These are phyloP conservation scores for Tachystola acroxantha DNA, from an alignment of 2,888 invertebrate species.

Conservation along the genomic window DNA sequence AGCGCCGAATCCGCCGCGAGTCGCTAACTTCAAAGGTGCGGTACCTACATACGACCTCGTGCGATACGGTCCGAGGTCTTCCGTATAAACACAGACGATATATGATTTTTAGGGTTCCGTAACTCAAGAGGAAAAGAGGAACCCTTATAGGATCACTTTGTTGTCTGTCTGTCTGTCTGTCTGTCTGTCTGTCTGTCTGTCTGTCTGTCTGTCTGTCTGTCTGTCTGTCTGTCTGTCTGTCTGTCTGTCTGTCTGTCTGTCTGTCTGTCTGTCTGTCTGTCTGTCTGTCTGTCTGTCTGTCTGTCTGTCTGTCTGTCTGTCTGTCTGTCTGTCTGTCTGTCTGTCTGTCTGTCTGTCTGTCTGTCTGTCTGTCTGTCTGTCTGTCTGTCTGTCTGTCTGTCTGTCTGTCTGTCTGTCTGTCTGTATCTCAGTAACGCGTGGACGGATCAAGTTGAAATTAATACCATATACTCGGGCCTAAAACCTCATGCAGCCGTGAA, in stretches of 20 bases:
- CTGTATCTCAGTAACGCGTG: too few species aligned
- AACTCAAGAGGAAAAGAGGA: too few species aligned
- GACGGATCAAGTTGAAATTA: too few species aligned
- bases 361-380: neutral
- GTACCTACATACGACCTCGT: too few species aligned
- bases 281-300: neutral
- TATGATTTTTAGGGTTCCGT: too few species aligned
- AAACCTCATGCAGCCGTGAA: too few species aligned
- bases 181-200: constrained; percentile 2
- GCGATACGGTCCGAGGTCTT: neutral
- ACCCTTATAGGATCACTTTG: too few species aligned
- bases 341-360: constrained; percentile 1
- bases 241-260: too few species aligned
- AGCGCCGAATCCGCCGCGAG: neutral
- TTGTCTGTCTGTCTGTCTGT: too few species aligned
- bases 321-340: neutral
- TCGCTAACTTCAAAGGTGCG: neutral
- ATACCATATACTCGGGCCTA: too few species aligned
- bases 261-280: constrained; percentile 1
- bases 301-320: constrained; percentile 2
- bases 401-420: too few species aligned
- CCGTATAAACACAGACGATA: neutral
- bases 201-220: neutral
- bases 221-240: constrained; percentile 2
- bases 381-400: too few species aligned